Evolutionary conservation across 1,140 invertebrate species (phyloP).

Genomic region (Drosophila azteca): DNA sequence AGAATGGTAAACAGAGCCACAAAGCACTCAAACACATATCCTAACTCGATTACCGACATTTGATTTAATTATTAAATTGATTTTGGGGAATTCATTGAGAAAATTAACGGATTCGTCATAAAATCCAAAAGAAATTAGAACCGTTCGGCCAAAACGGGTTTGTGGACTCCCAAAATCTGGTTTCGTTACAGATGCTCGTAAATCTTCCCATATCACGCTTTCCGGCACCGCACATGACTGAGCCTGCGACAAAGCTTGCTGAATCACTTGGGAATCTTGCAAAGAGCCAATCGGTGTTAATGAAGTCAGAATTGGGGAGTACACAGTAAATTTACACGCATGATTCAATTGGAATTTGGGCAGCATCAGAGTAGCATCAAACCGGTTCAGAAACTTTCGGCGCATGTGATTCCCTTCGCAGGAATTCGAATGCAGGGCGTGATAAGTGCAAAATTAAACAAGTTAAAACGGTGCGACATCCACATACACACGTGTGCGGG

Average conservation of each 20-base stretch:
- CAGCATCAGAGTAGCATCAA: slow-evolving; percentile 18
- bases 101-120: slow-evolving; percentile 64
- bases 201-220: slow-evolving; percentile 58
- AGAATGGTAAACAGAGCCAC: slow-evolving; percentile 56
- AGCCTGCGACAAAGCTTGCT: slow-evolving; percentile 24
- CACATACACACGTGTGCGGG: slow-evolving; percentile 26
- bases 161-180: slow-evolving; percentile 39
- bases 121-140: slow-evolving; percentile 34
- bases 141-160: slow-evolving; percentile 58
- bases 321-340: slow-evolving; percentile 53
- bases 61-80: slow-evolving; percentile 45
- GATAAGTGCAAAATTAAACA: slow-evolving; percentile 50
- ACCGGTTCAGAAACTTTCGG: slow-evolving; percentile 42
- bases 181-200: slow-evolving; percentile 54
- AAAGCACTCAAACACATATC: slow-evolving; percentile 24
- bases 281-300: slow-evolving; percentile 48
- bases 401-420: slow-evolving; percentile 57
- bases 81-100: slow-evolving; percentile 53
- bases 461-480: slow-evolving; percentile 19
- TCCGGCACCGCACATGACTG: slow-evolving; percentile 60
- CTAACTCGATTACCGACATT: slow-evolving; percentile 39
- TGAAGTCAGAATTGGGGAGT: slow-evolving; percentile 48
- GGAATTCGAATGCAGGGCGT: slow-evolving; percentile 11
- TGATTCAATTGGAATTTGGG: slow-evolving; percentile 52
- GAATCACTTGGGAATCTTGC: slow-evolving; percentile 47